Base-by-base conservation (phyloP, 1,140 invertebrate genomes). In the Zaprionus lachaisei region DNA sequence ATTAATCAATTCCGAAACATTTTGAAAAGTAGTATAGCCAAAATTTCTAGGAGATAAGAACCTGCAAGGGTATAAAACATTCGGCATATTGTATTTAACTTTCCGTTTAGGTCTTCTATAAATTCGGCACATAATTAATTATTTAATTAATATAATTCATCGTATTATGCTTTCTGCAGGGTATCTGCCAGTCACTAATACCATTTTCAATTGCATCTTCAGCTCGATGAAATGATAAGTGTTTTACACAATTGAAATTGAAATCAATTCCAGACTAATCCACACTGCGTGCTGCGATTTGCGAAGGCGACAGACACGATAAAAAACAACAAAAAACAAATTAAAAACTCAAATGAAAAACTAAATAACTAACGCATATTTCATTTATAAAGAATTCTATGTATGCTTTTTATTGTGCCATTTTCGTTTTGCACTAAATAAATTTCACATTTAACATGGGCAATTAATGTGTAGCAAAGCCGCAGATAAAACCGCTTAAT, bases 401-500 rank as follows among this genome's bases (percentile, higher is more conserved):
- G 2, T 41, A 26, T 55, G n/a, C 61, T 37, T 37, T 11, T 22
- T 49, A 47, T 64, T 58, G 65, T 65, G 55, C 28, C 28, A 22
- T 47, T 58, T 24, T 15, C 38, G 38, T 61, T 67, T 62, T 62
- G 64, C 60, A 58, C 64, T 73, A 89, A 91, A 90, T 91, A 81
- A 82, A 90, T 79, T 90, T 80, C 72, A 63, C 73, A 91, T 90
- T 90, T 85, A 89, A 90, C 84, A 81, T 81, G 79, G 81, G 69
- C 86, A 90, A 90, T 90, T 90, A 90, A 90, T 91, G 86, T 85
- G 85, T 70, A 77, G 85, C 73, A 90, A 91, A 90, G 86, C 85
- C 85, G 79, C 85, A 90, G 80, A 90, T 90, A 90, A 90, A 90
- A 86, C 85, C 85, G 86, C 85, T 90, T 90, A 91, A 90, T 90